Conservation (phyloP, 2,888 invertebrate species). For the Drosophila tanythrix region DNA sequence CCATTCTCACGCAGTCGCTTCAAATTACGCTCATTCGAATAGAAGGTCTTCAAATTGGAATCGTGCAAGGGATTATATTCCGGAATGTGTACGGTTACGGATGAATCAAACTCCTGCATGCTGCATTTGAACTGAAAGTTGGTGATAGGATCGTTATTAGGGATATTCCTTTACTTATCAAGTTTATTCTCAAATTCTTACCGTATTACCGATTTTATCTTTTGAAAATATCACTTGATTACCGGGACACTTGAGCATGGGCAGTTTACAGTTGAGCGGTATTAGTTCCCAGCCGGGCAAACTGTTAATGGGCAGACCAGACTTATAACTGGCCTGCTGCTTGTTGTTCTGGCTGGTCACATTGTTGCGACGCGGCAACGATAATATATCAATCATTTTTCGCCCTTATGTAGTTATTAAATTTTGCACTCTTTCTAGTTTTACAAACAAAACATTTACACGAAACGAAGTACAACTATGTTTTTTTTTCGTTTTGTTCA, state of each 20-base stretch:
- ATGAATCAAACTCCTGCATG: slow-evolving; percentile 80
- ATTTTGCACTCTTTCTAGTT: slow-evolving; percentile 17
- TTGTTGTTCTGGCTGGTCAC: slow-evolving; percentile 58
- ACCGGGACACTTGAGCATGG: slow-evolving; percentile 84
- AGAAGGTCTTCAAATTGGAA: slow-evolving; percentile 86
- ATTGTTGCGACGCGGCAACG: slow-evolving; percentile 76
- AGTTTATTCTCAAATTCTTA: slow-evolving; percentile 41
- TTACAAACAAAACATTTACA: slow-evolving; percentile 21
- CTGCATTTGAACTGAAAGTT: slow-evolving; percentile 67
- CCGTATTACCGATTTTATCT: slow-evolving; percentile 83
- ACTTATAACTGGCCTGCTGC: slow-evolving; percentile 66
- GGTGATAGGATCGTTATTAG: too few relatives aligned
- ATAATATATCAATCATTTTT: slow-evolving; percentile 81
- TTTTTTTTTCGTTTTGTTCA: slow-evolving; percentile 4
- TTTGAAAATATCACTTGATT: slow-evolving; percentile 84
- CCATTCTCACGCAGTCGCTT: slow-evolving; percentile 86
- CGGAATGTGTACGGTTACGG: slow-evolving; percentile 72
- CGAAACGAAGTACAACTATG: background rate
- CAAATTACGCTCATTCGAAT: slow-evolving; percentile 83
- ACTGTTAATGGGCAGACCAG: slow-evolving; percentile 83
- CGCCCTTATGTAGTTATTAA: background rate
- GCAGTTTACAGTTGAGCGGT: slow-evolving; percentile 83
- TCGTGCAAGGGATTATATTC: slow-evolving; percentile 88
- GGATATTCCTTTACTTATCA: background rate
- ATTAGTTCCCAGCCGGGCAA: slow-evolving; percentile 84